Conservation (phyloP, 2,888 invertebrate species). For the Agrotis puta region DNA sequence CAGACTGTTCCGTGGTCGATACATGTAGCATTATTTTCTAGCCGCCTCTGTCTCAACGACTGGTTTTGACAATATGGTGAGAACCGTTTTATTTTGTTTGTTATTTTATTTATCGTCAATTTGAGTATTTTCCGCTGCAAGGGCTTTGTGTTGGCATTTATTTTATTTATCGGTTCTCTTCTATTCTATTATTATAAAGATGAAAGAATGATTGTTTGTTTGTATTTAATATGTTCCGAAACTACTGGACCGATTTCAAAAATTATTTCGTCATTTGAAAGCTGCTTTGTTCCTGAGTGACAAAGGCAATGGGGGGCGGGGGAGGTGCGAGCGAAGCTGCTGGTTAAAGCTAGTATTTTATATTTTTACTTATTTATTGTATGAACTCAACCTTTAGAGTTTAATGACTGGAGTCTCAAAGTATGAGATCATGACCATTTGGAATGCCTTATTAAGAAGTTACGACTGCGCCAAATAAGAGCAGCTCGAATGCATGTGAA, state of each 20-base stretch:
- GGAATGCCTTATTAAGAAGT: constrained; percentile 41
- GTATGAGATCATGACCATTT: constrained; percentile 52
- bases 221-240: too few species aligned
- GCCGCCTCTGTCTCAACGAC: constrained; percentile 20
- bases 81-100: constrained; percentile 30
- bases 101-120: constrained; percentile 35
- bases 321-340: too few species aligned
- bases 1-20: constrained; percentile 27
- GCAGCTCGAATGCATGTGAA: not conserved
- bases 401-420: constrained; percentile 29
- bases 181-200: too few species aligned
- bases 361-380: too few species aligned
- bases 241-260: too few species aligned
- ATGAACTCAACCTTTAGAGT: constrained; percentile 17
- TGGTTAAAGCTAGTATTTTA: too few species aligned
- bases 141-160: not conserved
- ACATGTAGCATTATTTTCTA: constrained; percentile 36
- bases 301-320: too few species aligned
- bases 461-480: constrained; percentile 19
- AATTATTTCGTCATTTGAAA: too few species aligned
- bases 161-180: too few species aligned
- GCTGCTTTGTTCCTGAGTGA: not conserved
- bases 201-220: too few species aligned
- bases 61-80: constrained; percentile 57
- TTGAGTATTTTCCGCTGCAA: constrained; percentile 33